Conservation (phyloP, 2,113 vertebrate genomes). For the Cynoglossus semilaevis region DNA sequence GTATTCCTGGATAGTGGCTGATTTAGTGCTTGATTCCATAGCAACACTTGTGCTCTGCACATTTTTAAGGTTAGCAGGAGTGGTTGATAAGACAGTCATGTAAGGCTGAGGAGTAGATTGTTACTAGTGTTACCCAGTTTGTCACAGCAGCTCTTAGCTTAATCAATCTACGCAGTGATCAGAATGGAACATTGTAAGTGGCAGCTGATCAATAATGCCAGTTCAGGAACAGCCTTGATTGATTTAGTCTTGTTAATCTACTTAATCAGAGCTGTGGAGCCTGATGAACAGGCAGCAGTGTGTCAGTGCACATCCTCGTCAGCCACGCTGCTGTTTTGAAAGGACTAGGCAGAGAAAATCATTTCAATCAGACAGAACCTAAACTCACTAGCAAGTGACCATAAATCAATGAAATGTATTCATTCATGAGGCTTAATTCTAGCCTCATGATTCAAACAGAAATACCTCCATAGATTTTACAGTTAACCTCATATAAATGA, state of each 20-base stretch:
- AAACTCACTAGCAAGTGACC: neutral
- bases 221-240: constrained; percentile 27
- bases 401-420: neutral
- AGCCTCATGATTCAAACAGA: too few species aligned
- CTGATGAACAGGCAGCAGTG: constrained; percentile 27
- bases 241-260: constrained; percentile 37
- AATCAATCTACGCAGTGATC: constrained; percentile 14
- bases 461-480: too few species aligned
- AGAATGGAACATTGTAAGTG: constrained; percentile 4
- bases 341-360: constrained; percentile 4
- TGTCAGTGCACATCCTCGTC: neutral
- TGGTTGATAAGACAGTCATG: too few species aligned
- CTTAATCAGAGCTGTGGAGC: constrained; percentile 26
- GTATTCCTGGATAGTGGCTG: constrained; percentile 8
- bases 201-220: constrained; percentile 37
- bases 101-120: neutral
- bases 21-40: constrained; percentile 3
- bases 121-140: neutral
- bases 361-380: neutral
- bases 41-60: constrained; percentile 9
- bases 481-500: too few species aligned
- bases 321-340: constrained; percentile 18
- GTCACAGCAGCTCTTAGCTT: neutral
- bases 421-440: too few species aligned
- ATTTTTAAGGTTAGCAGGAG: neutral